These are phyloP conservation scores for Hipposideros larvatus DNA, from an alignment of 2,797 vertebrate species.

Conservation along the genomic window DNA sequence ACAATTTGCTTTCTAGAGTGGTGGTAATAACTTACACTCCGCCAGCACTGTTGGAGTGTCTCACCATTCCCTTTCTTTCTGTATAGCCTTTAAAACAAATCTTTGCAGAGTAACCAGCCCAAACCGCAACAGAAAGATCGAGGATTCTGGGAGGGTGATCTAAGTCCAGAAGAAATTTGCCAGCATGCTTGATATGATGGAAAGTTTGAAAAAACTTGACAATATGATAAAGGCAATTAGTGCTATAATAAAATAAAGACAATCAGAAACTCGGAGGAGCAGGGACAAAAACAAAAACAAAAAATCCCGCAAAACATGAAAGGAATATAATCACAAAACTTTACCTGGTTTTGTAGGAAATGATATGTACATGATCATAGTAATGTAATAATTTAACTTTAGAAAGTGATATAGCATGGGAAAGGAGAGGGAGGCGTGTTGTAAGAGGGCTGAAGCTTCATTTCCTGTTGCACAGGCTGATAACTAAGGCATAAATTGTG, in stretches of 20 bases:
- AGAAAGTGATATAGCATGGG: background rate
- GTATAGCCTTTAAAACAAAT: conserved; percentile 49
- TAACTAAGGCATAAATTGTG: conserved; percentile 16
- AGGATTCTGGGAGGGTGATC: background rate
- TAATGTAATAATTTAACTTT: conserved; percentile 45
- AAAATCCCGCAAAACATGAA: conserved; percentile 42
- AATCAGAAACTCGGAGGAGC: conserved; percentile 52
- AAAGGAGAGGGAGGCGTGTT: background rate
- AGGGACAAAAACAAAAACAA: background rate
- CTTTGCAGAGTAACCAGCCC: background rate
- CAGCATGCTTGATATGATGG: background rate
- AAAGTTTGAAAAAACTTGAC: background rate
- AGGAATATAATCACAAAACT: conserved; percentile 66
- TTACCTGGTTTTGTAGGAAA: conserved; percentile 24
- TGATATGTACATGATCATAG: background rate
- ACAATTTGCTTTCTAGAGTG: background rate
- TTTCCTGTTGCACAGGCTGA: background rate
- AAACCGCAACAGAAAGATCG: conserved; percentile 38
- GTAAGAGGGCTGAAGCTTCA: background rate
- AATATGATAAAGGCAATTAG: conserved; percentile 62
- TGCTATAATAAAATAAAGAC: background rate
- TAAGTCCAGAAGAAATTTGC: conserved; percentile 57
- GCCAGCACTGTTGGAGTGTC: background rate
- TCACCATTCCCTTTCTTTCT: conserved; percentile 23
- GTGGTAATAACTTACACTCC: conserved; percentile 9